Evolutionary conservation across 1,140 invertebrate genomes (phyloP).

Genomic region (Armadillidium nasatum): DNA sequence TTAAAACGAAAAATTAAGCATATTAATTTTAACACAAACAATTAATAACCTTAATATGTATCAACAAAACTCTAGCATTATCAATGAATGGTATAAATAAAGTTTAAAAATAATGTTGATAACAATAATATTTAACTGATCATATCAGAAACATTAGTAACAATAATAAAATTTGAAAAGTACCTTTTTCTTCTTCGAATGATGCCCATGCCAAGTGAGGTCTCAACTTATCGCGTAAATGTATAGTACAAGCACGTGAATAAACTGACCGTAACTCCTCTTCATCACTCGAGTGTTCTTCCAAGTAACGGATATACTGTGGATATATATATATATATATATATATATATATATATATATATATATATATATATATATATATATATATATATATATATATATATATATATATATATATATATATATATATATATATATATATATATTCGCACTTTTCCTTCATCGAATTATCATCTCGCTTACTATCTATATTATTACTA

Average conservation of each 20-base stretch:
- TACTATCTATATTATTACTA: no score
- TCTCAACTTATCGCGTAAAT: conserved; percentile 86
- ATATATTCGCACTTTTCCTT: no score
- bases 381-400: no score
- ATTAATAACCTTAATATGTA: background rate
- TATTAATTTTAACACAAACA: background rate
- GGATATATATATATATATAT: no score
- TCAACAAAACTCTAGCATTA: background rate
- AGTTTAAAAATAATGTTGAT: background rate
- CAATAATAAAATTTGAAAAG: no score
- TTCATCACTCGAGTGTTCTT: conserved; percentile 29
- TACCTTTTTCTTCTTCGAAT: conserved; percentile 87
- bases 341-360: no score
- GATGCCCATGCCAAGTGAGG: conserved; percentile 90
- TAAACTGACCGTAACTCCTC: conserved; percentile 68
- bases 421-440: no score
- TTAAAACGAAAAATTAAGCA: background rate
- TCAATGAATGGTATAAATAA: background rate
- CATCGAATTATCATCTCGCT: no score
- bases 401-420: no score
- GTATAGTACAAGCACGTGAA: conserved; percentile 81
- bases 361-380: no score
- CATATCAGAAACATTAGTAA: background rate
- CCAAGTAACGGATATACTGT: conserved; percentile 45
- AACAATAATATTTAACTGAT: background rate